Base-by-base conservation (phyloP, 2,797 vertebrate species). In the Otolemur crassicaudatus region DNA sequence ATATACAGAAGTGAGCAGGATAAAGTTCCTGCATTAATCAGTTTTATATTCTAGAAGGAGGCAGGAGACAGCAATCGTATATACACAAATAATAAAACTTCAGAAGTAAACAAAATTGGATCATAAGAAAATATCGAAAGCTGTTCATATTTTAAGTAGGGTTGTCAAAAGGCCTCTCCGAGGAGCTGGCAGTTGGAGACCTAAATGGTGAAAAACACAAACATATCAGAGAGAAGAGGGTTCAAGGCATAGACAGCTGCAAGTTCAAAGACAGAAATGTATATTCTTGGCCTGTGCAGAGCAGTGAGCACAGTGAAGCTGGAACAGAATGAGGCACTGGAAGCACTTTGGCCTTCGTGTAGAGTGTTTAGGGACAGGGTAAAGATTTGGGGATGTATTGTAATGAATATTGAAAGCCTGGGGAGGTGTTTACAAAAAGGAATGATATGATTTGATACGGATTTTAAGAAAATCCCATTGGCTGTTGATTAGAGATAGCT, bases 41-140 rank as follows among this genome's bases (percentile, higher is more conserved):
- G 34, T 70, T 93, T 70, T 63, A 34, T 34, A 53, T 73, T 80
- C 13, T 67, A 76, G n/a, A 72, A 84, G 31, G 7, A 65, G 9
- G 27, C 76, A 23, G n/a, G 40, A 83, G 34, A 89, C 9, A 83
- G 17, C 1, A 84, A 27, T 25, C 34, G 92, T 40, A 43, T 84
- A 65, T 27, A 79, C 25, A 80, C 46, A 89, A 94, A 95, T 84
- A 29, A 76, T 34, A 49, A 73, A 87, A 94, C 16, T 60, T 95
- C 49, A 77, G 31, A 82, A 49, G 11, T 67, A 90, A 94, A 92
- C 12, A 90, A 75, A 81, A 77, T 22, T 67, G 13, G 20, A 23
- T 75, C 72, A 60, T 73, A 46, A 91, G 80, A 86, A 96, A 80
- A 94, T 72, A 12, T 61, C 83, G 60, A 49, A 91, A 86, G 53